Evolutionary conservation across 2,797 vertebrate genomes (phyloP).

Genomic region (Tangara arthus): DNA sequence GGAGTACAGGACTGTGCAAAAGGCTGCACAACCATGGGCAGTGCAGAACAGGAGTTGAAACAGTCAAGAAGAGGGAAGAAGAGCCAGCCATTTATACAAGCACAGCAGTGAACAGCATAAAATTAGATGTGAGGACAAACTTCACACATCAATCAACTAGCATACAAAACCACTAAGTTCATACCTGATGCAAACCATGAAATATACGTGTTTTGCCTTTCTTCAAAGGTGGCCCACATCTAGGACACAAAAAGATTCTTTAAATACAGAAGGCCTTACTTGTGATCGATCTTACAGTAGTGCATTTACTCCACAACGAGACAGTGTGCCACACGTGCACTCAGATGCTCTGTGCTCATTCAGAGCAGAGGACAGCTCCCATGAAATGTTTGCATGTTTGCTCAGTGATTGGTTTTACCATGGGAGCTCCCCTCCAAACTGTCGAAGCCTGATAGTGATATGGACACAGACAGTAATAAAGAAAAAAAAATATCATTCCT

Average conservation of each 20-base stretch:
- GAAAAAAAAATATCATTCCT: background rate
- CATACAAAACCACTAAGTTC: background rate
- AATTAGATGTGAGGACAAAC: background rate
- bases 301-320: rapidly evolving
- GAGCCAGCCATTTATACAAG: background rate
- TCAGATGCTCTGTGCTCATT: background rate
- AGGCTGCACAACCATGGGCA: background rate
- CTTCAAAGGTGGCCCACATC: conserved; percentile 90
- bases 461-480: background rate
- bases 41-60: background rate
- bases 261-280: background rate
- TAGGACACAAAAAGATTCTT: conserved; percentile 61
- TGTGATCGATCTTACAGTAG: background rate
- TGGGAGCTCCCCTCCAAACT: background rate
- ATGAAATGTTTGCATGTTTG: background rate
- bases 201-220: conserved; percentile 90
- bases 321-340: rapidly evolving
- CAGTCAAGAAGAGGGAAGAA: background rate
- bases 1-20: background rate
- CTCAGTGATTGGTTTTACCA: background rate
- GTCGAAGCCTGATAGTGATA: background rate
- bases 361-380: background rate
- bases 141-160: background rate
- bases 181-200: conserved; percentile 92
- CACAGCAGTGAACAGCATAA: background rate